A percentile compares a stretch with the other conserved stretches of the same genome.
phyloP scores from a whole-genome alignment of 2,797 vertebrate species.

The Margarornis squamiger region DNA sequence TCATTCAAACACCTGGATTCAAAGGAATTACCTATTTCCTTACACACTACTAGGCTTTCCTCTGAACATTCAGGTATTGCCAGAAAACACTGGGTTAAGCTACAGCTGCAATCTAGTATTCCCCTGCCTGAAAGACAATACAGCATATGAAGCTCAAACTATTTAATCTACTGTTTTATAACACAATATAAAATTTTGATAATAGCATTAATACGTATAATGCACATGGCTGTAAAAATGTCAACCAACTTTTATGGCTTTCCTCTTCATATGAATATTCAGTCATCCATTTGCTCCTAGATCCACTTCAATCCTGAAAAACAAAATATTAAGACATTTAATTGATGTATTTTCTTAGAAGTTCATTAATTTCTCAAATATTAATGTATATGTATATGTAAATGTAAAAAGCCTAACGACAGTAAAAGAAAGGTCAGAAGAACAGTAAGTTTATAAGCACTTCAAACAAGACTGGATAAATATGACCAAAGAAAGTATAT shows the following conservation, averaged over 20 bases:
- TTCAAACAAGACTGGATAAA: background rate
- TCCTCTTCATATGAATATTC: slow-evolving; percentile 77
- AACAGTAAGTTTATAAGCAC: background rate
- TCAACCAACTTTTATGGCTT: slow-evolving; percentile 76
- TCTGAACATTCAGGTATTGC: background rate
- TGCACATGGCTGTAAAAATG: background rate
- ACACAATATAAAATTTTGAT: background rate
- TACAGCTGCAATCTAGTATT: background rate
- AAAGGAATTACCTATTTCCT: background rate
- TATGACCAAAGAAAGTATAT: rapidly evolving
- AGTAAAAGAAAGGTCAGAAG: background rate
- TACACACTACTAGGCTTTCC: background rate
- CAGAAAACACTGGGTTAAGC: background rate
- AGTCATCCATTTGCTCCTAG: slow-evolving; percentile 70
- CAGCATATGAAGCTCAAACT: background rate
- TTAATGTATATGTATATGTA: background rate
- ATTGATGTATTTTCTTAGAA: background rate
- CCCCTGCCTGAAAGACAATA: background rate
- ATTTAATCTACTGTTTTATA: background rate
- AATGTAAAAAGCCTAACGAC: background rate
- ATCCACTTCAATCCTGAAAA: slow-evolving; percentile 73
- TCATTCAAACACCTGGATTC: background rate
- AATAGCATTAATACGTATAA: background rate
- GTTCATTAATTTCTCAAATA: background rate
- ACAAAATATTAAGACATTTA: slow-evolving; percentile 10